Base-by-base conservation (phyloP, 1,140 invertebrate species). In the Drosophila nannoptera region DNA sequence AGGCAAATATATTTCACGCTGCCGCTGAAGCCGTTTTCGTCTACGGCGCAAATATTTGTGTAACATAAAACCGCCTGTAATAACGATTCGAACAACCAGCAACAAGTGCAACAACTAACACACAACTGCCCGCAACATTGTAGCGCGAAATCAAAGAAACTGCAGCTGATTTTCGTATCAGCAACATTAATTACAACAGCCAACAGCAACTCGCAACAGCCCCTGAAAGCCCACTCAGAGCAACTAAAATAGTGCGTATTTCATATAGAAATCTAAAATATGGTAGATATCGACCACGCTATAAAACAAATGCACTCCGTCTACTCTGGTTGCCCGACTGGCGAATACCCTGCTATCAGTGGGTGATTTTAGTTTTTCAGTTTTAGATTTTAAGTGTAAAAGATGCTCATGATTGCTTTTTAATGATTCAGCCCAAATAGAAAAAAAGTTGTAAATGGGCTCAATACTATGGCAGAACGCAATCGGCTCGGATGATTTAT, bases 171-270 rank as follows among this genome's bases (percentile, higher is more conserved):
- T 86, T 59, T 65, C 68, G 62, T 86, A 86, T 86, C 81, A 86
- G 67, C 77, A 86, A 86, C 82, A 86, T 86, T 86, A 86, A 86
- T 86, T 86, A 86, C 86, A 87, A 81, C 64, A 86, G 76, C 69
- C 73, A 77, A 50, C 67, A 75, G 54, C 54, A 54, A 60, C 7
- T 52, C 54, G 43, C 66, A 56, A 31, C 22, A 61, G 33, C 68
- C 65, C 40, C 22, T 42, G 33, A 73, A 58, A 65, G 73, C 22
- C 22, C 73, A 77, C 64, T 65, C 70, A 73, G 66, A 86, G 75
- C 75, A 58, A 56, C 33, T 16, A 50, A 69, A 69, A 69, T 63
- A 69, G 53, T 69, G 67, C 61, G 67, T 69, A 64, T 58, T 46
- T 38, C 36, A 55, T 55, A 50, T 64, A 36, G 52, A 56, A 56